These are phyloP conservation scores for Xylocampa areola DNA, from an alignment of 2,888 invertebrate genomes.

Conservation along the genomic window DNA sequence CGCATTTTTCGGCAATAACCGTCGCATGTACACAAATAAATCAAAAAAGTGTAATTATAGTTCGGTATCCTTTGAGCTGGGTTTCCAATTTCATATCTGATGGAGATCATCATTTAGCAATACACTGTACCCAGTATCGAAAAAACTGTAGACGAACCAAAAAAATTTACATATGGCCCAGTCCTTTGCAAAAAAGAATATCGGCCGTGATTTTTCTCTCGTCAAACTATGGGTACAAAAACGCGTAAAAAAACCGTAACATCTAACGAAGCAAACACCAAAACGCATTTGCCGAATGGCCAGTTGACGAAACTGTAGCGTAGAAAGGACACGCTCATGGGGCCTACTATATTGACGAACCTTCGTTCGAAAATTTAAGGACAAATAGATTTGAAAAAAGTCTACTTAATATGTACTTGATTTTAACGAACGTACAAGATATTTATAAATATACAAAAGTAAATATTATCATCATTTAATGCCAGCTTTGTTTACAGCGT, in stretches of 20 bases:
- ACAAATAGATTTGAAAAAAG: no score
- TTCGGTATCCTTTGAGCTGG: conserved; percentile 29
- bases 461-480: no score
- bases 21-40: neutral
- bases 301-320: conserved; percentile 59
- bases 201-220: conserved; percentile 49
- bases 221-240: conserved; percentile 66
- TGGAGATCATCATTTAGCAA: conserved; percentile 15
- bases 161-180: conserved; percentile 29
- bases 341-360: no score
- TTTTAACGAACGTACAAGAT: no score
- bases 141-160: conserved; percentile 24
- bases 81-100: conserved; percentile 41
- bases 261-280: conserved; percentile 81
- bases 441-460: no score
- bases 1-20: neutral
- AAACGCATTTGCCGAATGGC: conserved; percentile 71
- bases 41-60: conserved; percentile 24
- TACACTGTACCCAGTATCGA: conserved; percentile 3
- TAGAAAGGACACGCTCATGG: conserved; percentile 34
- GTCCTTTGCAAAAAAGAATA: conserved; percentile 37
- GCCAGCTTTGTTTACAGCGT: no score
- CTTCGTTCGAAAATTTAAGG: no score
- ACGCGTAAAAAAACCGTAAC: conserved; percentile 64
- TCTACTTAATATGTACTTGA: no score